Evolutionary conservation across 2,113 vertebrate genomes (phyloP), one percentile per base, ranked within the genome.

Genomic region (Pituophis catenifer): DNA sequence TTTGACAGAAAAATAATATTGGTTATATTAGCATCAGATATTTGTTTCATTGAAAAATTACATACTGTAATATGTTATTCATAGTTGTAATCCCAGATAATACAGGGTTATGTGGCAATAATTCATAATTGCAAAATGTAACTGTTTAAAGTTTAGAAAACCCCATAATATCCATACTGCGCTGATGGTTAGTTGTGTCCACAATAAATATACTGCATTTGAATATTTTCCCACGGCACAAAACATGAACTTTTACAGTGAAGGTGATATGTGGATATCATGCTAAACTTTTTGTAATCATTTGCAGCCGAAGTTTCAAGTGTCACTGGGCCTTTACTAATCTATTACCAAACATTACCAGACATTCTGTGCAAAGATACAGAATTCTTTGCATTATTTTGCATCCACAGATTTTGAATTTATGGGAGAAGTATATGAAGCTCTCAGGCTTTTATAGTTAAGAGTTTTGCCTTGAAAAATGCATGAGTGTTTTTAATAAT

Each of bases 401-500:
- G 57, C 91, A 90, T 95, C 88, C 93, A 13, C 55, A 57, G 55
- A 50, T 95, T 95, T 93, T 86, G 19, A 89, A 86, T 86, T 88
- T 91, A 86, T 95, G 59, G 91, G 90, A 92, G n/a, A 85, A 91
- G 85, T 90, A 90, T 38, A 88, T 88, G 87, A 94, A 89, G 94
- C 94, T 93, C 89, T 95, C 85, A 29, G 62, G 70, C 94, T 88
- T 65, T 92, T 95, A 96, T 90, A 91, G 55, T 90, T 11, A 5
- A 93, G 52, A 89, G 90, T 85, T 94, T 96, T 96, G 96, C 93
- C 94, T 96, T 96, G 95, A 94, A 96, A 96, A 93, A 75, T 13
- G 96, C 95, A 95, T 95, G 94, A 24, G 17, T n/a, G 29, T 90
- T 94, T 89, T 93, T 33, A 55, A 58, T 93, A 91, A 91, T 93